Evolutionary conservation across 2,888 invertebrate genomes (phyloP).

Genomic region (Acrobasis consociella): DNA sequence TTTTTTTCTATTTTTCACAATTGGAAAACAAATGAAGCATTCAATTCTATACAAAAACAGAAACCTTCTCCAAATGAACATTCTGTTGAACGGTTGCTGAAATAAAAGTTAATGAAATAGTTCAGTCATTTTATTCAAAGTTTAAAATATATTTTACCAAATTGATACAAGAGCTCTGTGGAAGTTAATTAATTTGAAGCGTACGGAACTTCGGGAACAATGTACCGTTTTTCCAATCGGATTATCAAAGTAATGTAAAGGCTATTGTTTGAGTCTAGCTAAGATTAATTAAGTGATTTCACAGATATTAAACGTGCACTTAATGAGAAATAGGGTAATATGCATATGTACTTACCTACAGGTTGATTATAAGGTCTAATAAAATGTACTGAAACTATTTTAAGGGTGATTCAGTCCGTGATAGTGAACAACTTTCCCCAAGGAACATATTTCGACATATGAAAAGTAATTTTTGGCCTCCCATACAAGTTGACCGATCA

Average conservation of each 20-base stretch:
- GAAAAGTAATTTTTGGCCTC: no score
- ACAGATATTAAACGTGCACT: slow-evolving; percentile 5
- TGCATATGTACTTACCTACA: no score
- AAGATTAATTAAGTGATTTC: slow-evolving; percentile 19
- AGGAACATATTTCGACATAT: no score
- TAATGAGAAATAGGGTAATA: not conserved
- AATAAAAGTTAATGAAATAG: not conserved
- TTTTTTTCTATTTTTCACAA: no score
- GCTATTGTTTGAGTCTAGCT: slow-evolving; percentile 3
- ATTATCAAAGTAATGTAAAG: slow-evolving; percentile 16
- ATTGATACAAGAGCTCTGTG: not conserved
- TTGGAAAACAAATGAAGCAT: no score
- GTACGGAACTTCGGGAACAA: slow-evolving; percentile 15
- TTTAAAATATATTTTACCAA: not conserved
- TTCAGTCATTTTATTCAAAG: not conserved
- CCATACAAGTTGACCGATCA: no score
- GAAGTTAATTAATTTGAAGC: slow-evolving; percentile 15
- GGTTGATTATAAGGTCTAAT: no score
- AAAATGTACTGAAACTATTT: no score
- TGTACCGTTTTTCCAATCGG: slow-evolving; percentile 20
- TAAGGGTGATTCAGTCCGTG: no score
- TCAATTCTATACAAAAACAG: no score
- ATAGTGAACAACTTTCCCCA: no score
- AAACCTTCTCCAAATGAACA: not conserved
- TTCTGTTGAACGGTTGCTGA: not conserved